Evolutionary conservation across 2,888 invertebrate genomes (phyloP).

Genomic region (Sesamia inferens): DNA sequence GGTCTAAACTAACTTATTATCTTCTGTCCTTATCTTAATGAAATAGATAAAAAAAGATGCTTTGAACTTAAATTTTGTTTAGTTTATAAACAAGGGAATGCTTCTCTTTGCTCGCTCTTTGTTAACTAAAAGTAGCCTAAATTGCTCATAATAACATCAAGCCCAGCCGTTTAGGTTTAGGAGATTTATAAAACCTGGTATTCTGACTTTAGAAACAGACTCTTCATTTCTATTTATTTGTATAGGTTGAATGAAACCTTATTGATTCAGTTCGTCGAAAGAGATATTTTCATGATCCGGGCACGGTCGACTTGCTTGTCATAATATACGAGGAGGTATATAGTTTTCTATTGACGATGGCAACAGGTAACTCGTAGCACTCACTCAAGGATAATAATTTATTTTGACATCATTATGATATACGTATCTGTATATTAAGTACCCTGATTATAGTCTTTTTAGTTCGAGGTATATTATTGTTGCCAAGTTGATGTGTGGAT

Average conservation of each 20-base stretch:
- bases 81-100: no score
- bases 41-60: no score
- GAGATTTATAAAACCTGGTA: neutral
- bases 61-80: no score
- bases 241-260: slow-evolving; percentile 14
- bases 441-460: slow-evolving; percentile 31
- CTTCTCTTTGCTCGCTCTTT: neutral
- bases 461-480: slow-evolving; percentile 37
- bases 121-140: neutral
- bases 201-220: neutral
- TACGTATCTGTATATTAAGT: neutral
- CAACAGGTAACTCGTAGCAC: slow-evolving; percentile 16
- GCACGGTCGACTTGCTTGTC: slow-evolving; percentile 9
- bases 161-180: neutral
- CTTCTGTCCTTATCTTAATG: no score
- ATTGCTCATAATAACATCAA: neutral
- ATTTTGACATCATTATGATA: neutral
- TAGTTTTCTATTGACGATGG: neutral
- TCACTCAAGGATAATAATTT: neutral
- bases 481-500: slow-evolving; percentile 41
- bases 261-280: slow-evolving; percentile 24
- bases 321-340: neutral
- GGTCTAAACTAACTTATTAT: no score
- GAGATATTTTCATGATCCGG: slow-evolving; percentile 10
- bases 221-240: neutral